Conservation (phyloP, 2,797 vertebrate genomes). For the Poeciliopsis gracilis region DNA sequence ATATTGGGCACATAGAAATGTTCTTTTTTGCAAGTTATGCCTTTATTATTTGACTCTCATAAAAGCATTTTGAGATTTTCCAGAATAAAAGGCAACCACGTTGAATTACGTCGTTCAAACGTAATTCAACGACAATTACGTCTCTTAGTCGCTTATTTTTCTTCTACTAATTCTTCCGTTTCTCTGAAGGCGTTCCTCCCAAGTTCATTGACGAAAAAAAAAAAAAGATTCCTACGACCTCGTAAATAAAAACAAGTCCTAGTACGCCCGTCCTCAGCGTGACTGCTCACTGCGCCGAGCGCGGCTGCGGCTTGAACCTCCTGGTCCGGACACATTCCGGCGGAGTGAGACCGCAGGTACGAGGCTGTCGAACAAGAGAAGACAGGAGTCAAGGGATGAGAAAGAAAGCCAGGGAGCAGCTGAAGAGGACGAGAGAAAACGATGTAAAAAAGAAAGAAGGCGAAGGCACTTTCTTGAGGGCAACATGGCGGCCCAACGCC, state of each 20-base stretch:
- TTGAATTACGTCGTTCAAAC: too few species aligned
- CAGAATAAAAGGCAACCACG: too few species aligned
- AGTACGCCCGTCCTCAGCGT: slow-evolving; percentile 61
- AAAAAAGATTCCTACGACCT: slow-evolving; percentile 13
- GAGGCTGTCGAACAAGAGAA: slow-evolving; percentile 16
- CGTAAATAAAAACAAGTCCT: slow-evolving; percentile 69
- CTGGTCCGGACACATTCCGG: slow-evolving; percentile 64
- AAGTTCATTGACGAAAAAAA: not conserved
- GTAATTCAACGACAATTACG: not conserved
- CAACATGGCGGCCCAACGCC: slow-evolving; percentile 54
- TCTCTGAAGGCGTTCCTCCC: not conserved
- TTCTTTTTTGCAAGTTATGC: not conserved
- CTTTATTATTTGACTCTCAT: not conserved
- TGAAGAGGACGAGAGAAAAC: slow-evolving; percentile 2
- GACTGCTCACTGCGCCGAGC: slow-evolving; percentile 16
- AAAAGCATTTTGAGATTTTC: too few species aligned
- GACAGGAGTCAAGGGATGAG: slow-evolving; percentile 32
- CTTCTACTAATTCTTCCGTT: not conserved
- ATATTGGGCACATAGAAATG: too few species aligned
- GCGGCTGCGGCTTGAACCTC: slow-evolving; percentile 46
- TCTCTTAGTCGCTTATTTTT: too few species aligned
- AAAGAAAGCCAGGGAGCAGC: slow-evolving; percentile 15
- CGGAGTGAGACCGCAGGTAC: slow-evolving; percentile 34
- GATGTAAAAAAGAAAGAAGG: slow-evolving; percentile 11
- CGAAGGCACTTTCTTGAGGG: slow-evolving; percentile 30